These are phyloP conservation scores for Nicator chloris DNA, from an alignment of 2,113 vertebrate species.

Conservation along the genomic window DNA sequence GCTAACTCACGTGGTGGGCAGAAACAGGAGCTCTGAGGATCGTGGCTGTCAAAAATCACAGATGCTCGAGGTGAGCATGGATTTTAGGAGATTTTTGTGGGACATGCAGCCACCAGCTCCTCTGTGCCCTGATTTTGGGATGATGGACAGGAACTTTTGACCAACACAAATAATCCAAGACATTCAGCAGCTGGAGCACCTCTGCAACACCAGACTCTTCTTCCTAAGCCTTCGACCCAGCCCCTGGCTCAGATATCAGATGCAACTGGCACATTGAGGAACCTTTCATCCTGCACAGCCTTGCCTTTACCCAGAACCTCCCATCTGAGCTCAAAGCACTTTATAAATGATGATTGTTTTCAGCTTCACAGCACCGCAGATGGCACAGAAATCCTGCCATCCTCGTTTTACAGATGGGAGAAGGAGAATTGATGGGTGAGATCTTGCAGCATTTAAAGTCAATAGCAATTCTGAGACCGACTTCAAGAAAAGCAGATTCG, in stretches of 20 bases:
- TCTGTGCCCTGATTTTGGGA: background rate
- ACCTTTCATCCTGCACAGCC: background rate
- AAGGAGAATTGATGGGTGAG: constrained; percentile 25
- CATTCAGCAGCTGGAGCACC: background rate
- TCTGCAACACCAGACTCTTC: background rate
- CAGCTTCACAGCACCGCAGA: constrained; percentile 40
- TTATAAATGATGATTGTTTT: constrained; percentile 51
- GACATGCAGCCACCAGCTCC: background rate
- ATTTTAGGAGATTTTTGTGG: background rate
- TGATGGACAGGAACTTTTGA: background rate
- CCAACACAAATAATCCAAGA: background rate
- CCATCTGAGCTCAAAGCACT: constrained; percentile 8
- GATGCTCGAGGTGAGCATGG: background rate
- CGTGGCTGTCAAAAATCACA: background rate
- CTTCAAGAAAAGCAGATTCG: constrained; percentile 17
- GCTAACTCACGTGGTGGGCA: background rate
- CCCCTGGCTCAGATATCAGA: background rate
- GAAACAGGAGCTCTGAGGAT: background rate
- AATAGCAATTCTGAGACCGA: background rate
- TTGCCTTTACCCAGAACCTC: constrained; percentile 4
- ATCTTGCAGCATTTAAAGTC: constrained; percentile 16
- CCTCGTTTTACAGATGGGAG: constrained; percentile 9
- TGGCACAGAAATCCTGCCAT: constrained; percentile 48
- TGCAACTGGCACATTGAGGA: background rate
- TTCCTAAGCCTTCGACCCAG: background rate